A percentile compares a stretch with the other conserved stretches of the same genome.
These are phyloP conservation scores for Trachymyrmex cornetzi DNA, from an alignment of 1,140 invertebrate species.

Conservation along the genomic window DNA sequence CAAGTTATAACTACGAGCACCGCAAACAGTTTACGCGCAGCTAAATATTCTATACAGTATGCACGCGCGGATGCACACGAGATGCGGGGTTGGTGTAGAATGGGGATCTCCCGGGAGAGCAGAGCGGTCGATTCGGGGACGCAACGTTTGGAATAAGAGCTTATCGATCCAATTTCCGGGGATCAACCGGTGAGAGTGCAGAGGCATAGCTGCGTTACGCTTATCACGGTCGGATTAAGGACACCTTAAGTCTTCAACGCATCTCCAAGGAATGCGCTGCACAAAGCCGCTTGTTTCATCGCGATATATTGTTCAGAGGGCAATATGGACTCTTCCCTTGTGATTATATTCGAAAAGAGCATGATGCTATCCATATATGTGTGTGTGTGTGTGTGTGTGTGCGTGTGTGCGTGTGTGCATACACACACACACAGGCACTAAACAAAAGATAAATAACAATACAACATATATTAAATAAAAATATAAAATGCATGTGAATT, in stretches of 20 bases:
- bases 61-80: slow-evolving; percentile 46
- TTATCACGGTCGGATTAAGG: slow-evolving; percentile 76
- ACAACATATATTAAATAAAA: background rate
- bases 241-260: slow-evolving; percentile 74
- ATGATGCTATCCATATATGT: background rate
- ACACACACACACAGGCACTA: no score
- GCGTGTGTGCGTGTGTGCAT: no score
- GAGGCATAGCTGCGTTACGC: slow-evolving; percentile 58
- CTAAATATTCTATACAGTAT: slow-evolving; percentile 57
- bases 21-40: slow-evolving; percentile 58
- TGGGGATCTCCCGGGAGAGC: background rate
- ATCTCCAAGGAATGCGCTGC: slow-evolving; percentile 45
- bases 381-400: no score
- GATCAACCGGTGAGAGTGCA: slow-evolving; percentile 70
- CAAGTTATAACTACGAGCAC: slow-evolving; percentile 49
- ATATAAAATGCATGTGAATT: background rate
- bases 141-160: slow-evolving; percentile 69
- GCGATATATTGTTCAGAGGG: slow-evolving; percentile 26
- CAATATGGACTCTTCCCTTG: slow-evolving; percentile 10
- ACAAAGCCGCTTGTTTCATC: slow-evolving; percentile 65
- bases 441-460: no score
- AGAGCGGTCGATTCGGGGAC: slow-evolving; percentile 38
- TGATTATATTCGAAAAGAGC: slow-evolving; percentile 8
- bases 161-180: slow-evolving; percentile 78
- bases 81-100: background rate